A percentile compares a stretch with the other conserved stretches of the same genome.
phyloP scores from a whole-genome alignment of 2,888 invertebrate genomes.

The Torymus aiolomorphi region DNA sequence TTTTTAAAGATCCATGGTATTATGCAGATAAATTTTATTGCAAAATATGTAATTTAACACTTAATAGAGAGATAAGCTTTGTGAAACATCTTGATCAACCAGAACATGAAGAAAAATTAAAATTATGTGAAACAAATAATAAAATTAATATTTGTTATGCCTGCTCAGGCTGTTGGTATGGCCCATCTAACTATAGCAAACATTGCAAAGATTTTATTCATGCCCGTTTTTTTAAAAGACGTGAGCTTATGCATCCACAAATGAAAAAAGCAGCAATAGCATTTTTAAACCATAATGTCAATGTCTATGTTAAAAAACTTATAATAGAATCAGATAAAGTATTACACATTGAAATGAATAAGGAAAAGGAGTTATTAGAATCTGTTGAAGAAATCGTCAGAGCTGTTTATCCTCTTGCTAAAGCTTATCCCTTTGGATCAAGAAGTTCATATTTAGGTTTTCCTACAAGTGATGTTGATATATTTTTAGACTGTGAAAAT shows the following conservation, averaged over 20 bases:
- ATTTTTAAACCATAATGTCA: constrained; percentile 53
- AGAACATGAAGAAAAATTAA: constrained; percentile 34
- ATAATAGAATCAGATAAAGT: constrained; percentile 55
- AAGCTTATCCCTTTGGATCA: constrained; percentile 80
- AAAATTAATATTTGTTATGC: constrained; percentile 47
- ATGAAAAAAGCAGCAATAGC: constrained; percentile 50
- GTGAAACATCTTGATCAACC: constrained; percentile 56
- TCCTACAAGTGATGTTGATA: constrained; percentile 66
- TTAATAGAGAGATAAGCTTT: constrained; percentile 58
- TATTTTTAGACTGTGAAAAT: constrained; percentile 69
- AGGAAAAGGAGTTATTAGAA: constrained; percentile 51
- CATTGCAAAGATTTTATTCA: constrained; percentile 26
- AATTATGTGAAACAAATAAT: too few species aligned
- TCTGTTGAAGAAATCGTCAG: constrained; percentile 61
- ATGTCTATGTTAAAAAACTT: constrained; percentile 47
- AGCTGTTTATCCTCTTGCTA: constrained; percentile 61
- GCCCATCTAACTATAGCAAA: constrained; percentile 2
- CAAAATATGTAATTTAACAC: constrained; percentile 47
- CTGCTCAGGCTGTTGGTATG: constrained; percentile 32
- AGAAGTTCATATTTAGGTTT: constrained; percentile 78
- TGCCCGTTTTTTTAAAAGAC: constrained; percentile 42
- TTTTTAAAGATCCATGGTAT: constrained; percentile 49
- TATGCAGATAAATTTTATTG: constrained; percentile 61
- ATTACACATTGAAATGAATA: constrained; percentile 37
- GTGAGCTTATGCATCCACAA: constrained; percentile 47